phyloP scores from a whole-genome alignment of 2,888 invertebrate species.

The Drosophila longiperda region DNA sequence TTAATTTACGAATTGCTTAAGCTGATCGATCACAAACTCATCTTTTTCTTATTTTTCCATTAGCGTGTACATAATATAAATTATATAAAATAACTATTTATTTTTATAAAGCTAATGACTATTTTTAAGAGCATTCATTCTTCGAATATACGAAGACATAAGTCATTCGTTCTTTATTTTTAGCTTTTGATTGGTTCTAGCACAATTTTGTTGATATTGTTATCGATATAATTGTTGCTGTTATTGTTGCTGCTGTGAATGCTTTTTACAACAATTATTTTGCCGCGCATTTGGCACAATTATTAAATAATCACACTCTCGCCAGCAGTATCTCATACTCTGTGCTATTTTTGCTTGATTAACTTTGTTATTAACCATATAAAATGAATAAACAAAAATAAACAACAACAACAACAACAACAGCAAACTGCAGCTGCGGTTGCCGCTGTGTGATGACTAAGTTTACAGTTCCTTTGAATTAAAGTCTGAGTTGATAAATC shows the following conservation, averaged over 20 bases:
- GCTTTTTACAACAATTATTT: slow-evolving; percentile 59
- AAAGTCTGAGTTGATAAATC: slow-evolving; percentile 51
- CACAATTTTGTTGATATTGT: slow-evolving; percentile 40
- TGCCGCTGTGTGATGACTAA: slow-evolving; percentile 42
- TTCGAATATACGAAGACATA: not conserved
- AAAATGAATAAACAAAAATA: slow-evolving; percentile 34
- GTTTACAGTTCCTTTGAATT: slow-evolving; percentile 37
- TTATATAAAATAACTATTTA: not conserved
- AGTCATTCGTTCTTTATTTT: slow-evolving; percentile 15
- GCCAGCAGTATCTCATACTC: slow-evolving; percentile 44
- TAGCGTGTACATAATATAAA: not conserved
- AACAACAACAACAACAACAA: slow-evolving; percentile 18
- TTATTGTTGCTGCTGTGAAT: slow-evolving; percentile 27
- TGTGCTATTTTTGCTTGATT: slow-evolving; percentile 77
- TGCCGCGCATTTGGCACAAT: slow-evolving; percentile 78
- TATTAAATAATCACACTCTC: slow-evolving; percentile 76
- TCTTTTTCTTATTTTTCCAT: too few species aligned
- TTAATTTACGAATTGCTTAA: not conserved
- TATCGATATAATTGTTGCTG: slow-evolving; percentile 27
- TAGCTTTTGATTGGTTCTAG: slow-evolving; percentile 55
- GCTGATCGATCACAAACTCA: not conserved
- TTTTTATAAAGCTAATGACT: not conserved
- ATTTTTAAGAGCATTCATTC: slow-evolving; percentile 31
- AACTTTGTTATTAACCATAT: slow-evolving; percentile 66
- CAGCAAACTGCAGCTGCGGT: slow-evolving; percentile 44